Percentiles rank a stretch among this genome's conserved stretches.
phyloP scores from a whole-genome alignment of 2,797 vertebrate genomes.

The Hirundo rustica region DNA sequence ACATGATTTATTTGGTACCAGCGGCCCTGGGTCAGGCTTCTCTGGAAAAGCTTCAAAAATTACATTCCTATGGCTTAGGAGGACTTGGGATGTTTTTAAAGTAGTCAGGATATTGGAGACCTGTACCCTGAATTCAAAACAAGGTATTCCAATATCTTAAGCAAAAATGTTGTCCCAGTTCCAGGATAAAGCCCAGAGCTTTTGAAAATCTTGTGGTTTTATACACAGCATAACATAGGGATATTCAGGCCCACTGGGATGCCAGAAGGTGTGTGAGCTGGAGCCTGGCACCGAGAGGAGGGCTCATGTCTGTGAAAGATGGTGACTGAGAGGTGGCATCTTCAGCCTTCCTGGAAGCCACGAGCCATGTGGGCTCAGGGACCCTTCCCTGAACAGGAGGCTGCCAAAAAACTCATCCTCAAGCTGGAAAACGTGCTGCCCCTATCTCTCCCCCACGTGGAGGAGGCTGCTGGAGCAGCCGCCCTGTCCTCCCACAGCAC shows the following conservation, averaged over 20 bases:
- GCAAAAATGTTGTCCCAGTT: background rate
- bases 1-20: background rate
- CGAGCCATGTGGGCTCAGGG: rapidly evolving
- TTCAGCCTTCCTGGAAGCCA: background rate
- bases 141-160: background rate
- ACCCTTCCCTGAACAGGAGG: rapidly evolving
- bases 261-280: background rate
- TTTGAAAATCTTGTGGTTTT: background rate
- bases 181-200: background rate
- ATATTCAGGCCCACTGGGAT: background rate
- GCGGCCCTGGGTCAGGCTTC: background rate
- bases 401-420: background rate
- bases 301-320: background rate
- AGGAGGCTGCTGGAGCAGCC: background rate
- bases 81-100: background rate
- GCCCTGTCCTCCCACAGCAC: too few species aligned
- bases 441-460: rapidly evolving
- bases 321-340: rapidly evolving
- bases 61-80: background rate
- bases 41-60: background rate
- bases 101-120: background rate
- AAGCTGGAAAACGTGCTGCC: background rate
- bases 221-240: background rate
- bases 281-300: background rate
- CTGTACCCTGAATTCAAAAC: background rate